Evolutionary conservation across 1,140 invertebrate genomes (phyloP).

Genomic region (Heliconius melpomene): DNA sequence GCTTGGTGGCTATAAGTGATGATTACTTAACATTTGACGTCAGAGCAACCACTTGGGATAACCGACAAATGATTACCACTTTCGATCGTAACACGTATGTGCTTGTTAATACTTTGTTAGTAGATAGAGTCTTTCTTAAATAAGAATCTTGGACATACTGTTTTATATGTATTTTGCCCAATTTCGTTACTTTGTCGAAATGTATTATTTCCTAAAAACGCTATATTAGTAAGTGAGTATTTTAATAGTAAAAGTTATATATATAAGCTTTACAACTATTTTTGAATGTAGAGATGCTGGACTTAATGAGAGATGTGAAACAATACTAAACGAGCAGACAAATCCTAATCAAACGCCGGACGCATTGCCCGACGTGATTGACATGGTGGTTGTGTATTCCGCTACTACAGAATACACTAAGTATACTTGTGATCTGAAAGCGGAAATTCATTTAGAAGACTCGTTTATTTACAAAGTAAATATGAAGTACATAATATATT

Average conservation of each 20-base stretch:
- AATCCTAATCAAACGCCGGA: constrained; percentile 39
- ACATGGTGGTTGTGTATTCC: constrained; percentile 66
- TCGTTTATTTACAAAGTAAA: constrained; percentile 73
- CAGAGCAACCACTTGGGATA: constrained; percentile 68
- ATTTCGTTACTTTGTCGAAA: too few relatives aligned
- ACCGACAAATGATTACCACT: constrained; percentile 61
- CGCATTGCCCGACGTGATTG: constrained; percentile 46
- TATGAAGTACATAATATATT: neutral
- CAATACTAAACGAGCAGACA: constrained; percentile 52
- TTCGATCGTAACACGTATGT: constrained; percentile 63
- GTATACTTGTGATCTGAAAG: constrained; percentile 55
- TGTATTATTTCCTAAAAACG: too few relatives aligned
- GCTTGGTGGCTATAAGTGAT: constrained; percentile 54
- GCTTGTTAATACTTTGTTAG: neutral
- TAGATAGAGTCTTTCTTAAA: too few relatives aligned
- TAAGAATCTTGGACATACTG: too few relatives aligned
- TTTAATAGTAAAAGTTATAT: too few relatives aligned
- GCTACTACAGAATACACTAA: constrained; percentile 67
- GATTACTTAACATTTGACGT: constrained; percentile 57
- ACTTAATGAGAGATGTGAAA: constrained; percentile 59
- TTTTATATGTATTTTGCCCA: too few relatives aligned
- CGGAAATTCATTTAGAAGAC: constrained; percentile 60
- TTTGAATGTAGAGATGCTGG: constrained; percentile 47
- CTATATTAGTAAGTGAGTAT: too few relatives aligned
- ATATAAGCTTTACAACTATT: neutral